These are phyloP conservation scores for Palythoa grandiflora DNA, from an alignment of 92 coral and sea anemone species.

Conservation along the genomic window DNA sequence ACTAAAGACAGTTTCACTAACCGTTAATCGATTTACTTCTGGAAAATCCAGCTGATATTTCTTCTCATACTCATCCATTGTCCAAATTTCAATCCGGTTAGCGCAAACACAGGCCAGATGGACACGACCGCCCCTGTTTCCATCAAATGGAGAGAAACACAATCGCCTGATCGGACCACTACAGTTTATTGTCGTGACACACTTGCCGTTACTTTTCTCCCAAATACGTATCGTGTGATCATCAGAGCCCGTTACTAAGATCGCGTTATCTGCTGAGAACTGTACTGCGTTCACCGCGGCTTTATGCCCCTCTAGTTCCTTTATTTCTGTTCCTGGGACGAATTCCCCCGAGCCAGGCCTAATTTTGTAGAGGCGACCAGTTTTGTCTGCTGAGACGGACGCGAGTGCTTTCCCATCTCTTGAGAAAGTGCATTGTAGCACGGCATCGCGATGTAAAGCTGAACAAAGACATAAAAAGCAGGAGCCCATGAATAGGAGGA, in stretches of 20 bases:
- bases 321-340: conserved; percentile 85
- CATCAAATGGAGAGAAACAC: conserved; percentile 73
- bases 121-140: conserved; percentile 27
- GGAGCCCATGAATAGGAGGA: no score
- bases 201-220: conserved; percentile 70
- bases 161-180: conserved; percentile 72
- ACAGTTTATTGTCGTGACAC: conserved; percentile 50
- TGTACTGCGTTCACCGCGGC: conserved; percentile 80
- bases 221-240: conserved; percentile 87
- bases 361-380: conserved; percentile 82
- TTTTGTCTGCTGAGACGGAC: conserved; percentile 84
- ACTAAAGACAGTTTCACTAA: background rate
- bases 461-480: background rate
- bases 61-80: conserved; percentile 50
- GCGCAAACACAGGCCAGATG: conserved; percentile 78
- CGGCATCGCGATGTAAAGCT: conserved; percentile 90
- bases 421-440: conserved; percentile 82
- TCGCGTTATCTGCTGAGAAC: conserved; percentile 72
- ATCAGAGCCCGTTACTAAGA: conserved; percentile 82
- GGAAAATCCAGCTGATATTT: conserved; percentile 6
- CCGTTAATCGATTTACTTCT: conserved; percentile 47
- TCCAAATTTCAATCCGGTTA: conserved; percentile 81
- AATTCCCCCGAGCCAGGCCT: conserved; percentile 93
- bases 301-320: conserved; percentile 62
- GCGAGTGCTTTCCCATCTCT: conserved; percentile 87